Percentiles rank a stretch among this genome's conserved stretches.
phyloP scores from a whole-genome alignment of 2,888 invertebrate species.

The Macrophya annulata region DNA sequence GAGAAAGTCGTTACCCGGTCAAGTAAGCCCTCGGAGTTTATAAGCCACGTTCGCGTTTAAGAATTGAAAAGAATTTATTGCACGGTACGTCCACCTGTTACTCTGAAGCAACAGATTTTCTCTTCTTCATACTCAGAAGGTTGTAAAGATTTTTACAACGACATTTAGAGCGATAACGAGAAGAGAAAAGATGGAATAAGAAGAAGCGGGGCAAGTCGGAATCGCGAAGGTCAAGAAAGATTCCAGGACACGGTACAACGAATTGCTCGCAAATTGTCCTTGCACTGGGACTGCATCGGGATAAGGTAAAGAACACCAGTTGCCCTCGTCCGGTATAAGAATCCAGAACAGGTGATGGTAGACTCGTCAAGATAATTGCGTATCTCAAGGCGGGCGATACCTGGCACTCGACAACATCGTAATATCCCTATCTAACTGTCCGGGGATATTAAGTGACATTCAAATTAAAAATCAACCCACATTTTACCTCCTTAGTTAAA shows the following conservation, averaged over 20 bases:
- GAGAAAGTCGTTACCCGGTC: constrained; percentile 38
- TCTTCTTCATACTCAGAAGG: background rate
- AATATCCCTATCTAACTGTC: background rate
- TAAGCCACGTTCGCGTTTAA: background rate
- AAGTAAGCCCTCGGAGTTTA: background rate
- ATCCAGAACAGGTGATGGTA: constrained; percentile 39
- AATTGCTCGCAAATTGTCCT: constrained; percentile 44
- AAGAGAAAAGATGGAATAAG: background rate
- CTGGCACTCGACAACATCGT: background rate
- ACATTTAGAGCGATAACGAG: background rate
- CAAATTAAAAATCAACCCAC: background rate
- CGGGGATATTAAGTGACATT: background rate
- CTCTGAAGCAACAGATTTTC: constrained; percentile 24
- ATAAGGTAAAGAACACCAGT: constrained; percentile 32
- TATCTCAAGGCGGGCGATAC: background rate
- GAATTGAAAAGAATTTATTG: constrained; percentile 46
- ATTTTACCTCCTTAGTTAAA: background rate
- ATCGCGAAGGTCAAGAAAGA: constrained; percentile 40
- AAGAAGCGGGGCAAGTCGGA: background rate
- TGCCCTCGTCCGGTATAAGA: constrained; percentile 30
- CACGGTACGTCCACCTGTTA: constrained; percentile 20
- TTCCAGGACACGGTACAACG: constrained; percentile 44
- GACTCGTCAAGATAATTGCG: background rate
- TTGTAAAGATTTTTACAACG: background rate
- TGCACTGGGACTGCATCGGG: background rate